phyloP scores from a whole-genome alignment of 2,113 vertebrate genomes.

The Eublepharis macularius region DNA sequence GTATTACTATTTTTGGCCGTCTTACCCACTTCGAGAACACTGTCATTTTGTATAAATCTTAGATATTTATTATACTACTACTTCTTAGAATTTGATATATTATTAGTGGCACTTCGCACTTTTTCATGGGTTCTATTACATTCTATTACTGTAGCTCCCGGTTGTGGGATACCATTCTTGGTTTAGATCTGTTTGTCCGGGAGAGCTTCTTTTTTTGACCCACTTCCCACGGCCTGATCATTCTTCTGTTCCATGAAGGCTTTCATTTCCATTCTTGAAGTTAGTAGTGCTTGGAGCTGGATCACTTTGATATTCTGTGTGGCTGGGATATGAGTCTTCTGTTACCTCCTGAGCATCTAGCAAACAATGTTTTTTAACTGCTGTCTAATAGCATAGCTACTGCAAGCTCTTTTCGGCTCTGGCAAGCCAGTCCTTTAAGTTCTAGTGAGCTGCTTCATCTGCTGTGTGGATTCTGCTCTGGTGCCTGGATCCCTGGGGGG shows the following conservation, averaged over 20 bases:
- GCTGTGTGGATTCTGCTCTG: not conserved
- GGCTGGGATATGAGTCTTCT: not conserved
- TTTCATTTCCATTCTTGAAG: conserved; percentile 6
- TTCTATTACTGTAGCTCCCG: no score
- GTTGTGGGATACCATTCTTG: no score
- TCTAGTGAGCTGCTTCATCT: not conserved
- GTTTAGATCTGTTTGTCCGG: no score
- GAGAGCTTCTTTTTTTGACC: no score
- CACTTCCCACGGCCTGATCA: no score
- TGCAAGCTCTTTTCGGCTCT: not conserved
- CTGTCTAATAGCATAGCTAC: not conserved
- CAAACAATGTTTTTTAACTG: not conserved
- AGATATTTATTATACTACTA: no score
- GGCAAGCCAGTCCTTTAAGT: fast-evolving
- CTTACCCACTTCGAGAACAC: no score
- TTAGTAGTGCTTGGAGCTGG: not conserved
- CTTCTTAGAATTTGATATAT: no score
- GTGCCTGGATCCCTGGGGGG: not conserved
- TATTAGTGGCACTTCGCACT: no score
- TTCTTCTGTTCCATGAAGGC: not conserved
- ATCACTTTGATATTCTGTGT: not conserved
- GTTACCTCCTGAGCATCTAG: not conserved
- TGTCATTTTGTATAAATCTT: no score
- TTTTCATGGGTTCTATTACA: no score
- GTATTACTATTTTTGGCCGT: no score